Base-by-base conservation (phyloP, 1,140 invertebrate species). In the Apis laboriosa region DNA sequence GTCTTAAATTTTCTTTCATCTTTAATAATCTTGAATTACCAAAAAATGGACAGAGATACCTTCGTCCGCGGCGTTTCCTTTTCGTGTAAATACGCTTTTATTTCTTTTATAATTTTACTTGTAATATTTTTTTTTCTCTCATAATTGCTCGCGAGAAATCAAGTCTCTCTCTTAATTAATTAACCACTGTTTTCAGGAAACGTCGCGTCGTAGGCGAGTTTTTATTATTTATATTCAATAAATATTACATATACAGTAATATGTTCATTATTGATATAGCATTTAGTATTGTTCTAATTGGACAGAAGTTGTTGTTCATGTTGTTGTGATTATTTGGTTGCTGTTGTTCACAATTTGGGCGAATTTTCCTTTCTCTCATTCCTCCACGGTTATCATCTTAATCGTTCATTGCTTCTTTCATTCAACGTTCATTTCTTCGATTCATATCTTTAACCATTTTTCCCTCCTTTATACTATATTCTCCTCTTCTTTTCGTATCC, bases 221-320 rank as follows among this genome's bases (percentile, higher is more conserved):
- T 61, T 61, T 77, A 51, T 77, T 88, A 90, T 90, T 90, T 90
- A 92, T 89, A 90, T 83, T 90, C 89, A 92, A 93, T 91, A 92
- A 92, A 92, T 92, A 90, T 92, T 92, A 92, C 89, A 90, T 90
- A 91, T 90, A 91, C 84, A 91, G 84, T 91, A 89, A 89, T 88
- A 89, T 90, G 90, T 89, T 90, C 83, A 90, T 92, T 90, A 90
- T 84, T 86, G 83, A 88, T 92, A 88, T 92, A 91, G 88, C 90
- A 91, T 85, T 63, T 90, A 90, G 91, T 93, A 93, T 92, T 92
- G 91, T 93, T 93, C 91, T 92, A 93, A 92, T 92, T 93, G 92
- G 92, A 93, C 92, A 92, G 92, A 91, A 92, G 90, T 91, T 87
- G 91, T 90, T 92, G 49, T 74, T 51, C 17, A 60, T 73, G 60